phyloP scores from a whole-genome alignment of 2,113 vertebrate species.

The Thermophis baileyi region DNA sequence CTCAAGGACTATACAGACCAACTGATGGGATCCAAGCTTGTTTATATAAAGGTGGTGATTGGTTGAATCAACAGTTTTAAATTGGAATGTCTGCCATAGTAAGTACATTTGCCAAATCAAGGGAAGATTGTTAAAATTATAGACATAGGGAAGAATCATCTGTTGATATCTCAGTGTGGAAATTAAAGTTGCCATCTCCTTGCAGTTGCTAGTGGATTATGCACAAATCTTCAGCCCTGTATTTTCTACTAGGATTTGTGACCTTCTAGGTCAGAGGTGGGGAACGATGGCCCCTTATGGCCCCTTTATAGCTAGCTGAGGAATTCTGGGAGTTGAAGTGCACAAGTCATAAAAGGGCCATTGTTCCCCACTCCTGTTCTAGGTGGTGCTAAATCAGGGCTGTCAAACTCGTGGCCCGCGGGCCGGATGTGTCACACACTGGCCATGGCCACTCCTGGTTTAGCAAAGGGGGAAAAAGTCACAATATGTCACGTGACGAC shows the following conservation, averaged over 20 bases:
- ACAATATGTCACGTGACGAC: no score
- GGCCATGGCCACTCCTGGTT: no score
- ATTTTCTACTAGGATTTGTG: neutral
- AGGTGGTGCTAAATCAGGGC: neutral
- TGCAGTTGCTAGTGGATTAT: neutral
- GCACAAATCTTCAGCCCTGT: neutral
- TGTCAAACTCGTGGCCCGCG: no score
- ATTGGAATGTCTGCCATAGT: neutral
- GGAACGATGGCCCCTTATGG: neutral
- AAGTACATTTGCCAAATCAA: neutral
- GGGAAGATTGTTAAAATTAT: neutral
- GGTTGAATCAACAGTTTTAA: neutral
- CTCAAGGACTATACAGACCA: neutral
- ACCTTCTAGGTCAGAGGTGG: neutral
- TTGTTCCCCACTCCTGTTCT: neutral
- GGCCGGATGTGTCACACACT: no score
- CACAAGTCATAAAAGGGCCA: neutral
- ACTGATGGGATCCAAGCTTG: neutral
- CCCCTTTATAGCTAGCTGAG: neutral
- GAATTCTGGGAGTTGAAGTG: neutral
- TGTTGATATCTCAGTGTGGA: neutral
- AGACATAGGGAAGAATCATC: neutral
- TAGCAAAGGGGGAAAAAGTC: no score
- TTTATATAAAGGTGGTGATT: neutral
- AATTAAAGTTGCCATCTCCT: neutral